Conservation (phyloP, 2,888 invertebrate genomes). For the Drosophila subsilvestris region DNA sequence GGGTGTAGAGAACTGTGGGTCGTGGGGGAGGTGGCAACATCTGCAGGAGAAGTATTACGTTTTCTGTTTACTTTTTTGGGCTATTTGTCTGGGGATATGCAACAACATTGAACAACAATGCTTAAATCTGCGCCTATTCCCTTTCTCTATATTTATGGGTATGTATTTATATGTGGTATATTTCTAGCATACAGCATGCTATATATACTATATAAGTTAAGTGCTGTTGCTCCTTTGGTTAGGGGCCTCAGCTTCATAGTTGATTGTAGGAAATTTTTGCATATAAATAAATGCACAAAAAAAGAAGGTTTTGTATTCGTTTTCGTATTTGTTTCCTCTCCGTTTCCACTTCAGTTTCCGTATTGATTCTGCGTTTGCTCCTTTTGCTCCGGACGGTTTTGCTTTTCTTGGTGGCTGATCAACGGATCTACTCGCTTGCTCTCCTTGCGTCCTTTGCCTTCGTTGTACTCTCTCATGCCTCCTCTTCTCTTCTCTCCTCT, state of each 20-base stretch:
- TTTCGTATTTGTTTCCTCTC: constrained; percentile 1
- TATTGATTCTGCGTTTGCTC: constrained; percentile 13
- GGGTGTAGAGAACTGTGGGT: constrained; percentile 9
- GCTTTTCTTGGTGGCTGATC: constrained; percentile 6
- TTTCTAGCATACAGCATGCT: constrained; percentile 19
- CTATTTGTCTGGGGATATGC: constrained; percentile 40
- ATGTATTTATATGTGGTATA: constrained; percentile 11
- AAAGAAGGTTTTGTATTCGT: neutral
- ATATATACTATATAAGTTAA: constrained; percentile 21
- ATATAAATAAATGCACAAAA: constrained; percentile 26
- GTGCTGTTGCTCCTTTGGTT: constrained; percentile 17
- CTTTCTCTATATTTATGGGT: constrained; percentile 27
- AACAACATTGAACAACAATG: constrained; percentile 58
- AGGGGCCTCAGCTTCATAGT: constrained; percentile 41
- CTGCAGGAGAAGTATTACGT: constrained; percentile 26
- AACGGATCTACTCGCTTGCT: constrained; percentile 5
- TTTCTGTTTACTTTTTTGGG: constrained; percentile 31
- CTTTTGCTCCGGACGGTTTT: constrained; percentile 21
- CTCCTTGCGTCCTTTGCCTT: constrained; percentile 14
- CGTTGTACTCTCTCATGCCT: constrained; percentile 34
- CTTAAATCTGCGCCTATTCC: constrained; percentile 35
- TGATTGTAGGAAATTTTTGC: constrained; percentile 66
- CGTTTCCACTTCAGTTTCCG: neutral
- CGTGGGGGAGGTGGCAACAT: constrained; percentile 16
- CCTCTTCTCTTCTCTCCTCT: neutral